phyloP scores from a whole-genome alignment of 1,140 invertebrate genomes.

The Anastrepha ludens region DNA sequence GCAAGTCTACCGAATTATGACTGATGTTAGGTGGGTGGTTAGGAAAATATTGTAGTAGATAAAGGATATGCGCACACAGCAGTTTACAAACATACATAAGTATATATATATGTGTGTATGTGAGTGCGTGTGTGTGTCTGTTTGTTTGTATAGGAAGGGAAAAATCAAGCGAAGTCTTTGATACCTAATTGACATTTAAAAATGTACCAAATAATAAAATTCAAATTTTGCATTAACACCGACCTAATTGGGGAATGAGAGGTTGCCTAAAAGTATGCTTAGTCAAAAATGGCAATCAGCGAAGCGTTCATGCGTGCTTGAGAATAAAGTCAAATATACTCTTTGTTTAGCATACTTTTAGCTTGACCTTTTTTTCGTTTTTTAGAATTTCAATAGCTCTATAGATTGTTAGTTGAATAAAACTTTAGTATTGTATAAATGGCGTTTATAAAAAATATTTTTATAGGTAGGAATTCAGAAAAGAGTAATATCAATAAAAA shows the following conservation, averaged over 20 bases:
- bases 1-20: constrained; percentile 83
- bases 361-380: background rate
- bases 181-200: background rate
- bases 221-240: background rate
- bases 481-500: constrained; percentile 32
- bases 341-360: constrained; percentile 3
- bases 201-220: background rate
- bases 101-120: background rate
- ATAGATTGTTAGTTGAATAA: background rate
- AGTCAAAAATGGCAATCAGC: background rate
- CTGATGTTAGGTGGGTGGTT: constrained; percentile 70
- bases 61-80: constrained; percentile 48
- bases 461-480: background rate
- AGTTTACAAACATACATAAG: constrained; percentile 32
- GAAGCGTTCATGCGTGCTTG: constrained; percentile 16
- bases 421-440: background rate
- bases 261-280: constrained; percentile 3
- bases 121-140: background rate
- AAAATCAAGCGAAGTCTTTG: background rate
- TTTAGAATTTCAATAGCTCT: no score
- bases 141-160: background rate
- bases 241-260: background rate
- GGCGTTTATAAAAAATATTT: background rate
- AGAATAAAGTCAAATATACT: background rate
- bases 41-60: constrained; percentile 44